Percentiles rank a stretch among this genome's conserved stretches.
Evolutionary conservation across 1,140 invertebrate species (phyloP).

Genomic region (Halyomorpha halys): DNA sequence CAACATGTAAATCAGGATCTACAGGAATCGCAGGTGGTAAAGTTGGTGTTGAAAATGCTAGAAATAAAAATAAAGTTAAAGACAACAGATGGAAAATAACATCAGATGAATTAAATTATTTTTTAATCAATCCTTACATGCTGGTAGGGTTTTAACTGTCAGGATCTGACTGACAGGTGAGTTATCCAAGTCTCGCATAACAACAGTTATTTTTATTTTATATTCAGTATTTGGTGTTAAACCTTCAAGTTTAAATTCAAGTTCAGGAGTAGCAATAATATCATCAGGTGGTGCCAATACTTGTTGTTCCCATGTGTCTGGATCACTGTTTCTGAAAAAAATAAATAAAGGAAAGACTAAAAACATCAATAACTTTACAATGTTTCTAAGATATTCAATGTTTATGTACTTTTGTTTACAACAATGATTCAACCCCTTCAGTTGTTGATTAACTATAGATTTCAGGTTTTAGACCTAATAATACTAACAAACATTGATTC

Average conservation of each 20-base stretch:
- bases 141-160: slow-evolving; percentile 50
- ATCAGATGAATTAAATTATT: neutral
- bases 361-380: too few species aligned
- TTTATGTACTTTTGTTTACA: too few species aligned
- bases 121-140: neutral
- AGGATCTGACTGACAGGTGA: slow-evolving; percentile 62
- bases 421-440: too few species aligned
- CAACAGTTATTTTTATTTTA: slow-evolving; percentile 65
- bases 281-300: slow-evolving; percentile 74
- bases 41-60: slow-evolving; percentile 39
- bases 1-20: slow-evolving; percentile 58
- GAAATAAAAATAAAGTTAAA: slow-evolving; percentile 7
- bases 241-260: slow-evolving; percentile 68
- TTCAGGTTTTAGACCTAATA: too few species aligned
- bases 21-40: slow-evolving; percentile 53
- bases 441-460: too few species aligned
- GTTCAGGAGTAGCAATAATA: slow-evolving; percentile 66
- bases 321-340: slow-evolving; percentile 49
- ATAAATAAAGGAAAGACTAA: neutral
- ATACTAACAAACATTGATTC: too few species aligned
- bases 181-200: slow-evolving; percentile 57
- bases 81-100: neutral
- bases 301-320: slow-evolving; percentile 65
- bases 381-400: too few species aligned
- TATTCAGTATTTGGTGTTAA: slow-evolving; percentile 71